phyloP scores from a whole-genome alignment of 2,797 vertebrate species.

The Microcaecilia unicolor region DNA sequence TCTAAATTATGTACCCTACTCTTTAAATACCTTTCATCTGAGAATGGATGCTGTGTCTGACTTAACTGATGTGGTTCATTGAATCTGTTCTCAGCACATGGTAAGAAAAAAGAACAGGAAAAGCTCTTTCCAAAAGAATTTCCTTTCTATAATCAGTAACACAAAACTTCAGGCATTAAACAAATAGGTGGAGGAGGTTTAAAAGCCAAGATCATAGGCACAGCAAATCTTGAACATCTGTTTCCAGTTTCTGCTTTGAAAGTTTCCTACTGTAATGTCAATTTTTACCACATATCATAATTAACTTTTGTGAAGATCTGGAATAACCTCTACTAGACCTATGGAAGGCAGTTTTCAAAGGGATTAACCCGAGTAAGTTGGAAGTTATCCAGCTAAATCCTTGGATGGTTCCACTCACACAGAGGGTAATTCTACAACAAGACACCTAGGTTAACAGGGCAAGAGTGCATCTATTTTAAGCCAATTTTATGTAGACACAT shows the following conservation, averaged over 20 bases:
- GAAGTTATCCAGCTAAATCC: too few relatives aligned
- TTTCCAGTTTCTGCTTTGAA: slow-evolving; percentile 36
- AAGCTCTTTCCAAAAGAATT: slow-evolving; percentile 18
- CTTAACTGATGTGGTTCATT: background rate
- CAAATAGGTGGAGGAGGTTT: slow-evolving; percentile 14
- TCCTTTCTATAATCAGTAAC: slow-evolving; percentile 21
- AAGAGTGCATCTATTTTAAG: too few relatives aligned
- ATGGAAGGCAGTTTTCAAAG: too few relatives aligned
- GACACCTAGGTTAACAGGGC: too few relatives aligned
- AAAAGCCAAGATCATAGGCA: slow-evolving; percentile 7
- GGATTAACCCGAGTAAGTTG: too few relatives aligned
- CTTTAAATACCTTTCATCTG: background rate
- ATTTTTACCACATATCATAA: slow-evolving; percentile 8
- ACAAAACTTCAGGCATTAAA: slow-evolving; percentile 14
- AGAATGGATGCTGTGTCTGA: slow-evolving; percentile 1
- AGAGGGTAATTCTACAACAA: too few relatives aligned
- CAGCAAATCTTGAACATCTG: slow-evolving; percentile 35
- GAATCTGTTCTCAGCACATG: slow-evolving; percentile 10
- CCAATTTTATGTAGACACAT: too few relatives aligned
- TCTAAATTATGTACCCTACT: background rate
- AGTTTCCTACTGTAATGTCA: slow-evolving; percentile 20
- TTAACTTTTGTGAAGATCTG: too few relatives aligned
- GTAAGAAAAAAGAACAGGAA: slow-evolving; percentile 32
- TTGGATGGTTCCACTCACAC: too few relatives aligned
- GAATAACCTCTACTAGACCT: too few relatives aligned